Evolutionary conservation across 2,113 vertebrate species (phyloP).

Genomic region (Gulo gulo): DNA sequence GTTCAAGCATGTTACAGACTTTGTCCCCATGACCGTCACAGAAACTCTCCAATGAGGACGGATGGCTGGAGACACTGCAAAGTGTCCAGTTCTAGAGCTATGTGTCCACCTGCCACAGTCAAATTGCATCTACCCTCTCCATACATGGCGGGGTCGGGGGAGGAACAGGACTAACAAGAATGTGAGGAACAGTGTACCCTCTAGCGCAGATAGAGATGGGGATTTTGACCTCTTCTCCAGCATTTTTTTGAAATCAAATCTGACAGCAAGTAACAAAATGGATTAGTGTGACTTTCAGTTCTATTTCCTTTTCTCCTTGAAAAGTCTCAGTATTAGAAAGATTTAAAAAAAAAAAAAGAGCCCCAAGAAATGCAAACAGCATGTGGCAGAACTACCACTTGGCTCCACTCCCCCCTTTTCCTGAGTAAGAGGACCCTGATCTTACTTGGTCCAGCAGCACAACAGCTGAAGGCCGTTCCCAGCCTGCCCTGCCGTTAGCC

Average conservation of each 20-base stretch:
- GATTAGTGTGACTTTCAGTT: neutral
- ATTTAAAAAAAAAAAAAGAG: neutral
- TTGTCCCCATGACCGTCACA: neutral
- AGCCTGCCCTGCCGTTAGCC: neutral
- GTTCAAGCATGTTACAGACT: slow-evolving; percentile 14
- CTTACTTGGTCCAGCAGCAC: neutral
- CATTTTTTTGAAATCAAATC: neutral
- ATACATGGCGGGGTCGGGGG: neutral
- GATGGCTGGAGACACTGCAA: neutral
- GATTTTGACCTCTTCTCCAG: neutral
- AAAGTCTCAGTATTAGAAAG: neutral
- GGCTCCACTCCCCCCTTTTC: neutral
- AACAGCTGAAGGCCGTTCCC: neutral
- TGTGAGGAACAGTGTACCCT: neutral
- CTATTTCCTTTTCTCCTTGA: neutral
- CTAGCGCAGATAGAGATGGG: neutral
- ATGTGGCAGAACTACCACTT: neutral
- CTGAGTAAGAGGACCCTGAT: neutral
- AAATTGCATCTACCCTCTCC: neutral
- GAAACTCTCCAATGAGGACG: neutral
- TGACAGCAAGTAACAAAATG: neutral
- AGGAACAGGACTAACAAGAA: neutral
- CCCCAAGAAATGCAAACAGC: neutral
- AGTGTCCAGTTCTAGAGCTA: neutral
- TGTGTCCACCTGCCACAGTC: neutral